Conservation (phyloP, 2,797 vertebrate genomes). For the Lutjanus campechanus region DNA sequence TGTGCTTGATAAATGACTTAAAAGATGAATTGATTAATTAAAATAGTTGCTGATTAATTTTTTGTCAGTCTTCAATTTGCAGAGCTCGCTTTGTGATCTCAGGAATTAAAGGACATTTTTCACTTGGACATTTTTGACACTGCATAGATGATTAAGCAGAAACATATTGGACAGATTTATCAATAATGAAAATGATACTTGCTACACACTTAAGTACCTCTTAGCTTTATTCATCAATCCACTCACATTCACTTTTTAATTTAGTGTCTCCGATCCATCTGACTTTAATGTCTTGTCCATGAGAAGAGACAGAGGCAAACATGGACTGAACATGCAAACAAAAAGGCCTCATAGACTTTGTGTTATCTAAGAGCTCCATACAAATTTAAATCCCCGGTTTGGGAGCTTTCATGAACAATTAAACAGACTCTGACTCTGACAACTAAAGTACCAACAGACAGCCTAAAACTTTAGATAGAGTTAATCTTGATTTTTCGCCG, state of each 20-base stretch:
- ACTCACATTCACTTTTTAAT: background rate
- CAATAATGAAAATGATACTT: background rate
- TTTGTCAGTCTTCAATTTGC: background rate
- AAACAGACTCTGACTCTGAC: conserved; percentile 47
- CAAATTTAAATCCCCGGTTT: conserved; percentile 40
- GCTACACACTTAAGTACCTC: background rate
- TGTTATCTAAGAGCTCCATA: conserved; percentile 24
- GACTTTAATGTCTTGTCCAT: background rate
- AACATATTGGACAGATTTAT: background rate
- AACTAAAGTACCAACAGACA: conserved; percentile 44
- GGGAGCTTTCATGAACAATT: conserved; percentile 26
- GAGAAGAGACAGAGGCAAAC: conserved; percentile 11
- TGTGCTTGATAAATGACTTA: background rate
- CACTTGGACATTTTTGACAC: background rate
- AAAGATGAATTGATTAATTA: background rate
- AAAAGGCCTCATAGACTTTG: background rate
- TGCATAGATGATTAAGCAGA: background rate
- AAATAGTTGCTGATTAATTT: background rate
- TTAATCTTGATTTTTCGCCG: conserved; percentile 29
- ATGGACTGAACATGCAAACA: background rate
- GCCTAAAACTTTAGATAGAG: conserved; percentile 31
- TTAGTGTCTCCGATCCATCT: background rate
- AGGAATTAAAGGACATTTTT: background rate
- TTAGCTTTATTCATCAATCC: background rate
- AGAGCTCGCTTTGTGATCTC: background rate